Base-by-base conservation (phyloP, 1,140 invertebrate species). In the Saccostrea glomerata region DNA sequence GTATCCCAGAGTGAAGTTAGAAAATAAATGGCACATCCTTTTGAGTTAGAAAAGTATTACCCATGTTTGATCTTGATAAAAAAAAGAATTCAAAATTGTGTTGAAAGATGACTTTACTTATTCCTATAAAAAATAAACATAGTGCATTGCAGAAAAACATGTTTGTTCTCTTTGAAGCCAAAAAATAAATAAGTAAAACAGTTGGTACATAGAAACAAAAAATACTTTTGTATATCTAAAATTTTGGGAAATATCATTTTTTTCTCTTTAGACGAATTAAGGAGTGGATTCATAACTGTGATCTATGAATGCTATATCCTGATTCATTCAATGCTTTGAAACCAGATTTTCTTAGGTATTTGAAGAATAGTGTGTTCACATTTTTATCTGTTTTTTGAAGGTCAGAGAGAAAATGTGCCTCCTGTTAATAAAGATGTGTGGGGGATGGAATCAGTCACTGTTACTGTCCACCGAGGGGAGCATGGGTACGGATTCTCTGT, bases 401-500 rank as follows among this genome's bases (percentile, higher is more conserved):
- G 87, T 88, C 90, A 91, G 36, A 84, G 89, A 30, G 70, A 77
- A 30, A 91, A 91, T 82, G 92, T 94, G 30, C 94, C 94, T 47
- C 82, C 87, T 60, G 91, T 94, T 12, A 93, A 93, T 90, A 92
- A 92, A 88, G 94, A 94, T 90, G 90, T 94, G 12, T 89, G 89
- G 88, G 92, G 94, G 23, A 92, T 93, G 86, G 93, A 94, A n/a
- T 87, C 94, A 9, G 23, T 91, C 30, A 92, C 88, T 47, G 93
- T 93, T 55, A 90, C 91, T 12, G 60, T 93, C n/a, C 86, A 90
- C 7, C 84, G 93, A 77, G 94, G 94, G 2, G 93, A 94, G 66
- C 90, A 91, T 88, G 96, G 97, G 9, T 98, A 97, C 93, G 97
- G 97, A 1, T 98, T 98, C 95, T 98, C 97, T 6, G 97, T 98